These are phyloP conservation scores for Drosophila sordidapex DNA, from an alignment of 2,888 invertebrate species.

Conservation along the genomic window DNA sequence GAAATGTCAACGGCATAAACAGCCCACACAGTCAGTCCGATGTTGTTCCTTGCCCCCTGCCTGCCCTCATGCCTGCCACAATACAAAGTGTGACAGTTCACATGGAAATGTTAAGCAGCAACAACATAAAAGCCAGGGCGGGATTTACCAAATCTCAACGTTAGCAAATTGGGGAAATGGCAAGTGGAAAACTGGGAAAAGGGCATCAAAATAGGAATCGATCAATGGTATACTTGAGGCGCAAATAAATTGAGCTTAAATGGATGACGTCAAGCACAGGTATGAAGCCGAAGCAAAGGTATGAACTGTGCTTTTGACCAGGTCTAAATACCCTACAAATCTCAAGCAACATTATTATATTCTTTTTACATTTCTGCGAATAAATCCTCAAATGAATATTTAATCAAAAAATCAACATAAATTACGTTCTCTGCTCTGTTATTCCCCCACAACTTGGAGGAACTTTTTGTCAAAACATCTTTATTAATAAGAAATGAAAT, in stretches of 20 bases:
- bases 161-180: conserved; percentile 29
- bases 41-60: background rate
- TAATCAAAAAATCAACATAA: background rate
- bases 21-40: conserved; percentile 38
- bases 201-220: conserved; percentile 54
- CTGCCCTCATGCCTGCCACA: background rate
- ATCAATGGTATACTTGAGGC: conserved; percentile 66
- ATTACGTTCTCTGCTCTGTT: background rate
- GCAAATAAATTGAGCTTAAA: conserved; percentile 79
- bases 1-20: conserved; percentile 72
- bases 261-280: conserved; percentile 70
- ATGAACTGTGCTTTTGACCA: background rate
- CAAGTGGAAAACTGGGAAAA: conserved; percentile 2
- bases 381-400: background rate
- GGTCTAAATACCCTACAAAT: conserved; percentile 11
- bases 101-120: conserved; percentile 59
- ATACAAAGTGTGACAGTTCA: conserved; percentile 74
- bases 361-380: background rate
- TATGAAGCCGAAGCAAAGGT: conserved; percentile 57
- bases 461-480: background rate
- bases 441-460: background rate
- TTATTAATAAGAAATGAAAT: background rate
- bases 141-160: conserved; percentile 71
- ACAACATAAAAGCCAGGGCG: conserved; percentile 57
- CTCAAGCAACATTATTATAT: background rate